Percentiles rank a stretch among this genome's conserved stretches.
Conservation (phyloP, 2,888 invertebrate species). For the Lomographa bimaculata region DNA sequence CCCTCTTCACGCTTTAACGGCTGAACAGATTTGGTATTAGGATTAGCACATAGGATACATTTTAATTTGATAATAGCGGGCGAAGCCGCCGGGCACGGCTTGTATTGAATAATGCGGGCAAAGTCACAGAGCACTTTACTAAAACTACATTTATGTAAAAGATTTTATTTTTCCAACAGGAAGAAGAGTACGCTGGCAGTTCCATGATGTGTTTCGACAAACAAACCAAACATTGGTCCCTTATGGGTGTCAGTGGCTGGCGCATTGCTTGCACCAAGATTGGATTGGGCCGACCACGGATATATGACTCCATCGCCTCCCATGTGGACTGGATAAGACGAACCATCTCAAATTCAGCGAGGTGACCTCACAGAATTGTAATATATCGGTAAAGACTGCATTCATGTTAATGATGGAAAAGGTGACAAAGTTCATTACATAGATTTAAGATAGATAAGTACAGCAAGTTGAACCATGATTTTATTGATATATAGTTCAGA, state of each 20-base stretch:
- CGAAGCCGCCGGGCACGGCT: no score
- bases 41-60: no score
- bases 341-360: conserved; percentile 84
- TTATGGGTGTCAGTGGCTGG: conserved; percentile 93
- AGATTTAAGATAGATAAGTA: conserved; percentile 9
- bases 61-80: no score
- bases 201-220: conserved; percentile 92
- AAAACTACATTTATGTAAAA: conserved; percentile 24
- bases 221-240: conserved; percentile 89
- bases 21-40: no score
- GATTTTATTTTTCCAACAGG: no score
- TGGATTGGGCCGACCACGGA: conserved; percentile 90
- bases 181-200: conserved; percentile 94
- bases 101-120: no score
- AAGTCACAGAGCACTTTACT: no score
- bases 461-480: no score
- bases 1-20: no score
- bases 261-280: conserved; percentile 92
- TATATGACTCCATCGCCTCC: conserved; percentile 92
- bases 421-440: conserved; percentile 20
- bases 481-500: no score
- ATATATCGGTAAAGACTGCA: conserved; percentile 56
- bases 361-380: conserved; percentile 53
- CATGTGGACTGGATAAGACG: conserved; percentile 94
- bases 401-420: conserved; percentile 22